Percentiles rank a stretch among this genome's conserved stretches.
These are phyloP conservation scores for Tromatobia lineatoria DNA, from an alignment of 2,888 invertebrate species.

Conservation along the genomic window DNA sequence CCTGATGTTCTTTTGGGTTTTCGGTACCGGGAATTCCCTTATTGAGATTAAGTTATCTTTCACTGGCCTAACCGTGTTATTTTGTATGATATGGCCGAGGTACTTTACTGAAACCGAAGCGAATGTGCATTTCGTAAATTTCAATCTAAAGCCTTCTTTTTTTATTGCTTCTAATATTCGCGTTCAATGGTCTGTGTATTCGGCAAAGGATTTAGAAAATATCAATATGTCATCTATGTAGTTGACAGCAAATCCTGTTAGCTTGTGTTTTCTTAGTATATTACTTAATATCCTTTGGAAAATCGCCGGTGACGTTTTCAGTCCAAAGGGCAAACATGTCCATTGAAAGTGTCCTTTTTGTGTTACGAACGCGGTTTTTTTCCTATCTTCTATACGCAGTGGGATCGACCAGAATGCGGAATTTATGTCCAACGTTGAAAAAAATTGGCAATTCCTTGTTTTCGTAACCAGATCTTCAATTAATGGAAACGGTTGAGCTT, in stretches of 20 bases:
- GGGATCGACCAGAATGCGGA: too few species aligned
- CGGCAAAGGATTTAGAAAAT: conserved; percentile 38
- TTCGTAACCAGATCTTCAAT: too few species aligned
- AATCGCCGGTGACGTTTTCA: conserved; percentile 50
- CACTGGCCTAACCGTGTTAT: conserved; percentile 46
- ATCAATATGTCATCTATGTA: conserved; percentile 54
- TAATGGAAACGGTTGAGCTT: too few species aligned
- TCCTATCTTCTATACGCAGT: too few species aligned
- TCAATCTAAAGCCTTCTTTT: conserved; percentile 46
- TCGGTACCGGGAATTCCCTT: conserved; percentile 40
- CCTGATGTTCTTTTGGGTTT: conserved; percentile 36
- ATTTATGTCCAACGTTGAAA: too few species aligned
- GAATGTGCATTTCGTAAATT: conserved; percentile 48
- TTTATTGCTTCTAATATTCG: conserved; percentile 42
- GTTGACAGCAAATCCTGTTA: conserved; percentile 29
- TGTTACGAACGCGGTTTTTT: too few species aligned
- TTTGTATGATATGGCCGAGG: conserved; percentile 34
- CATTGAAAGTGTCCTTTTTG: too few species aligned
- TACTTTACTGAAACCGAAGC: conserved; percentile 40
- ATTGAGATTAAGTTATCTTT: conserved; percentile 49
- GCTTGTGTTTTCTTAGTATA: conserved; percentile 45
- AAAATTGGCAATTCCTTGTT: too few species aligned
- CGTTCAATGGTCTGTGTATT: conserved; percentile 35
- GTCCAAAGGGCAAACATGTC: conserved; percentile 17
- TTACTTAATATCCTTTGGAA: conserved; percentile 48